Evolutionary conservation across 1,140 invertebrate genomes (phyloP).

Genomic region (Penaeus vannamei): DNA sequence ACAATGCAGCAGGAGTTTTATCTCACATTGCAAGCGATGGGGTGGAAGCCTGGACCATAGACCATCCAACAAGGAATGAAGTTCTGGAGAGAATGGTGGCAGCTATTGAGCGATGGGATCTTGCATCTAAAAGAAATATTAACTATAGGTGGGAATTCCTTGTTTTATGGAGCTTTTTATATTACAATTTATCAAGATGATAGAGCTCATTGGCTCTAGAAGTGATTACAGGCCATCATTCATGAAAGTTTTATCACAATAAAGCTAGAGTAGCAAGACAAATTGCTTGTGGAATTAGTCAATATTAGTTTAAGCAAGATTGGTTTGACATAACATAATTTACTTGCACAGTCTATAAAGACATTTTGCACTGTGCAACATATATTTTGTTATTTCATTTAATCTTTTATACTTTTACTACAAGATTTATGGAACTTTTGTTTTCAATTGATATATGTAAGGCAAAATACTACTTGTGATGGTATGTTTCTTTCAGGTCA

Average conservation of each 20-base stretch:
- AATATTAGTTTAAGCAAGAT: not conserved
- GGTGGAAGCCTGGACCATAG: constrained; percentile 84
- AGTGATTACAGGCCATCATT: not conserved
- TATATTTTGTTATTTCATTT: too few species aligned
- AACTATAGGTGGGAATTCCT: constrained; percentile 84
- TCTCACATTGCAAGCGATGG: constrained; percentile 97
- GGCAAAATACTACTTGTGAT: not conserved
- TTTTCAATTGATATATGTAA: too few species aligned
- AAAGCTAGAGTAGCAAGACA: not conserved
- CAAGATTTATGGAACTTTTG: too few species aligned
- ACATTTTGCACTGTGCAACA: too few species aligned
- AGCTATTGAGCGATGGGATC: constrained; percentile 91
- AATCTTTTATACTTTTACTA: too few species aligned
- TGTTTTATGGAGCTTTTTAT: not conserved
- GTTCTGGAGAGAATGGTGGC: constrained; percentile 83
- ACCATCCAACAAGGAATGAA: constrained; percentile 79
- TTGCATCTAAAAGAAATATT: constrained; percentile 90
- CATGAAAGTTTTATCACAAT: not conserved
- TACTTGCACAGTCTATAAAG: too few species aligned
- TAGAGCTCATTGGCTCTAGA: not conserved
- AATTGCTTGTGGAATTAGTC: not conserved
- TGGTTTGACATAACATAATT: not conserved
- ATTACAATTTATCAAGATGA: not conserved
- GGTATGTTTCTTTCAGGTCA: constrained; percentile 74
- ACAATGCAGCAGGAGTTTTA: constrained; percentile 96